Evolutionary conservation across 2,888 invertebrate species (phyloP).

Genomic region (Pammene fasciana): DNA sequence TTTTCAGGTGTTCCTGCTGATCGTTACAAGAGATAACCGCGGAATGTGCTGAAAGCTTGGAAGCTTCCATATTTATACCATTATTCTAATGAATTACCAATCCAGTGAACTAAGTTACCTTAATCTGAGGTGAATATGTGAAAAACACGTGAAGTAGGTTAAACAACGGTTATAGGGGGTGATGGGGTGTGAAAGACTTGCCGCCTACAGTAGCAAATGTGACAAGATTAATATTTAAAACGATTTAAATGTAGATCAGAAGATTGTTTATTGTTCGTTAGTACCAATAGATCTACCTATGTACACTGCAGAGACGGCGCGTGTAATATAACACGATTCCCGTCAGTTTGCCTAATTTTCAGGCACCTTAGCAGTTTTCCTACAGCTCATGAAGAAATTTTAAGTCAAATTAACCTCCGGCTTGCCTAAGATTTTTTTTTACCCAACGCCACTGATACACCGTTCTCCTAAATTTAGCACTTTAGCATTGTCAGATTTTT

Average conservation of each 20-base stretch:
- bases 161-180: conserved; percentile 12
- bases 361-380: too few species aligned
- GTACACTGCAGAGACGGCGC: too few species aligned
- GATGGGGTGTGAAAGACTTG: conserved; percentile 20
- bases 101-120: conserved; percentile 1
- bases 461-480: too few species aligned
- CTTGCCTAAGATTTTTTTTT: too few species aligned
- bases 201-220: not conserved
- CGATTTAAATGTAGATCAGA: not conserved
- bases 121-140: conserved; percentile 38
- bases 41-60: conserved; percentile 5
- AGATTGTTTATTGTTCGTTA: not conserved
- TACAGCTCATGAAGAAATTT: too few species aligned
- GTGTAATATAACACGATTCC: too few species aligned
- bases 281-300: too few species aligned
- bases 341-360: too few species aligned
- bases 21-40: not conserved
- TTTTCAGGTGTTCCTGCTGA: not conserved
- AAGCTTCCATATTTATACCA: conserved; percentile 29
- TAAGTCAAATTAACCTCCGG: too few species aligned
- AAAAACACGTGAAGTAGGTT: conserved; percentile 13
- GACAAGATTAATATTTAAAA: not conserved
- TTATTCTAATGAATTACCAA: conserved; percentile 25
- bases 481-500: too few species aligned
- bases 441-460: too few species aligned